Evolutionary conservation across 2,113 vertebrate genomes (phyloP), one percentile per base, ranked within the genome.

Genomic region (Petaurus breviceps): DNA sequence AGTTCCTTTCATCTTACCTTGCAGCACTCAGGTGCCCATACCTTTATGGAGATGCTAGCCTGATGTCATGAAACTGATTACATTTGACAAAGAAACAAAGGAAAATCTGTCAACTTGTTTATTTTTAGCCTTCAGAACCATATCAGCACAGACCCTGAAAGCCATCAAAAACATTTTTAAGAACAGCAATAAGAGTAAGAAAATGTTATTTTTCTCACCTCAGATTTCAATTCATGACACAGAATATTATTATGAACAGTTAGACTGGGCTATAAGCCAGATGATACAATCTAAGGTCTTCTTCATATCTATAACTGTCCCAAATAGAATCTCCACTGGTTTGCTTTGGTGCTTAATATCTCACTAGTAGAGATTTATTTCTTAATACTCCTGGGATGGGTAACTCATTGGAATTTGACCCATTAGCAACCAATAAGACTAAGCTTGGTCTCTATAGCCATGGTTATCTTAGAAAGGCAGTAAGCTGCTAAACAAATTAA

Each of bases 1-100:
- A 84, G 14, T 49, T 22, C 47, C 51, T 55, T 51, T 46, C 47
- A 2, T 92, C 43, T 94, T 57, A 92, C 57, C 51, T 24, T 50
- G 43, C 55, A 91, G 37, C 14, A 57, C 68, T 77, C 89, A 96
- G 51, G 55, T 57, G 53, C 23, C 43, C 92, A 49, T 37, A 49
- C 57, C 68, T 95, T 51, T 89, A 90, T 55, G 49, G 89, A 95
- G 52, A 93, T 95, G 94, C 24, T 93, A 94, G 46, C 47, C 25
- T 84, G 68, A 0, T 51, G 49, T 53, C 90, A 94, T 77, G 19
- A 16, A 68, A 52, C 10, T 91, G 93, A 14, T 46, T 55, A 55
- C 25, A 55, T 52, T 53, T 50, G 49, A 89, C 43, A 53, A 57
- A 93, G 47, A 95, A 11, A 2, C 46, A 53, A 93, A 50, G 47